These are phyloP conservation scores for Diadema setosum DNA, from an alignment of 35 echinoderm and acorn worm species.

Conservation along the genomic window DNA sequence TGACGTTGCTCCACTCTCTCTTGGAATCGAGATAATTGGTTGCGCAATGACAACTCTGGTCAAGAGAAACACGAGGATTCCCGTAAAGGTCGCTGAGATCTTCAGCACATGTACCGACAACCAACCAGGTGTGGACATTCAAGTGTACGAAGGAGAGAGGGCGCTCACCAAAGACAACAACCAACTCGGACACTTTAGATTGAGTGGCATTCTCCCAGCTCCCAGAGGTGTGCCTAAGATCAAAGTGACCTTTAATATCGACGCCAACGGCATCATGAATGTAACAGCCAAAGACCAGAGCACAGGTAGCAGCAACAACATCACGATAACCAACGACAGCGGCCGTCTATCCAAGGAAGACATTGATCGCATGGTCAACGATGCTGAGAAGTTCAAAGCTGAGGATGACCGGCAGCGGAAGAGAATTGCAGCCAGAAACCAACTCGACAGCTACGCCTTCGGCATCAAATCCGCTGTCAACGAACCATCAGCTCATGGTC, in stretches of 20 bases:
- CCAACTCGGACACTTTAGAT: slow-evolving; percentile 13
- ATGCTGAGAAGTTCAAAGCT: slow-evolving; percentile 62
- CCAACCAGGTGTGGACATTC: slow-evolving; percentile 12
- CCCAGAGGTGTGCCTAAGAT: slow-evolving; percentile 40
- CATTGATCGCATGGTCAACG: too few species aligned
- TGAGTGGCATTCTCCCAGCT: slow-evolving; percentile 40
- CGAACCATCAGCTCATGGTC: slow-evolving; percentile 27
- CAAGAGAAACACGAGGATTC: slow-evolving; percentile 29
- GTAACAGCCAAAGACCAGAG: slow-evolving; percentile 18
- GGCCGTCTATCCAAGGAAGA: too few species aligned
- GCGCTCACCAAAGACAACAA: slow-evolving; percentile 49
- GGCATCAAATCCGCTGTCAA: slow-evolving; percentile 60
- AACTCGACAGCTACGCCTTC: slow-evolving; percentile 72
- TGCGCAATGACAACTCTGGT: slow-evolving; percentile 30
- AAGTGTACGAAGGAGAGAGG: too few species aligned
- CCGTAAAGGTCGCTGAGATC: slow-evolving; percentile 11
- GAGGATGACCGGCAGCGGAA: slow-evolving; percentile 73
- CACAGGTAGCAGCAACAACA: not conserved
- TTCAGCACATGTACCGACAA: slow-evolving; percentile 53
- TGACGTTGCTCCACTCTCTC: too few species aligned
- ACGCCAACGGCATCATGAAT: too few species aligned
- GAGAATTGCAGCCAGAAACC: slow-evolving; percentile 53
- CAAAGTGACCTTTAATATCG: slow-evolving; percentile 35
- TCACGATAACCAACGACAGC: slow-evolving; percentile 31
- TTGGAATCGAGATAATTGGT: slow-evolving; percentile 47